These are phyloP conservation scores for Euglossa dilemma DNA, from an alignment of 1,140 invertebrate genomes.

Conservation along the genomic window DNA sequence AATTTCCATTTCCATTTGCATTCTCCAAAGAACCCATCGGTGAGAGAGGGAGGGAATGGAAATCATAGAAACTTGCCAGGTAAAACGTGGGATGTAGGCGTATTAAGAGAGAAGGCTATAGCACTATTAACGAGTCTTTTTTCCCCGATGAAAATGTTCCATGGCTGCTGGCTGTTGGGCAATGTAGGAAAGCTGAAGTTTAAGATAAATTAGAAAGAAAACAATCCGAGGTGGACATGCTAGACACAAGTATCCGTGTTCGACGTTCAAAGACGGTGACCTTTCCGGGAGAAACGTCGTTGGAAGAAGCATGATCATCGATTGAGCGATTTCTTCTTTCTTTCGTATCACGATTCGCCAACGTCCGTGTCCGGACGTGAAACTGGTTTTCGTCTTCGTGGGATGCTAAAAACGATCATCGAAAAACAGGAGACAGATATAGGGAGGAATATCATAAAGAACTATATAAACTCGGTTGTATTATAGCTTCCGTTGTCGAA, in stretches of 20 bases:
- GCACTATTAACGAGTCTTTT: conserved; percentile 25
- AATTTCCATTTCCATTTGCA: no score
- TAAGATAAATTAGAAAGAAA: conserved; percentile 8
- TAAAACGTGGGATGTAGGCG: conserved; percentile 36
- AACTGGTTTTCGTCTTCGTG: conserved; percentile 60
- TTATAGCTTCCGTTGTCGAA: no score
- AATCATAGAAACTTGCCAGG: conserved; percentile 14
- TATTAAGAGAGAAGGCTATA: conserved; percentile 32
- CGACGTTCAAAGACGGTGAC: conserved; percentile 26
- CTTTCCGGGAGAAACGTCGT: conserved; percentile 28
- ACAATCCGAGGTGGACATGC: background rate
- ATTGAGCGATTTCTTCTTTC: conserved; percentile 57
- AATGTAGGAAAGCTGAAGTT: background rate
- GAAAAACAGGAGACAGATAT: conserved; percentile 41
- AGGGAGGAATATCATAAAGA: conserved; percentile 15
- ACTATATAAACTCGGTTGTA: background rate
- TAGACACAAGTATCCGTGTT: background rate
- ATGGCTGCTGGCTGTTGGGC: background rate
- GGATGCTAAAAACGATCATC: conserved; percentile 49
- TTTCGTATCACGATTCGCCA: conserved; percentile 53
- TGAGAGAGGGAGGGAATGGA: conserved; percentile 17
- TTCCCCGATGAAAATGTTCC: background rate
- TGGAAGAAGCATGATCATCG: conserved; percentile 43
- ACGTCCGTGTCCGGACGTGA: conserved; percentile 51
- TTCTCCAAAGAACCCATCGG: conserved; percentile 9